Evolutionary conservation across 2,888 invertebrate species (phyloP).

Genomic region (Trilocha varians): DNA sequence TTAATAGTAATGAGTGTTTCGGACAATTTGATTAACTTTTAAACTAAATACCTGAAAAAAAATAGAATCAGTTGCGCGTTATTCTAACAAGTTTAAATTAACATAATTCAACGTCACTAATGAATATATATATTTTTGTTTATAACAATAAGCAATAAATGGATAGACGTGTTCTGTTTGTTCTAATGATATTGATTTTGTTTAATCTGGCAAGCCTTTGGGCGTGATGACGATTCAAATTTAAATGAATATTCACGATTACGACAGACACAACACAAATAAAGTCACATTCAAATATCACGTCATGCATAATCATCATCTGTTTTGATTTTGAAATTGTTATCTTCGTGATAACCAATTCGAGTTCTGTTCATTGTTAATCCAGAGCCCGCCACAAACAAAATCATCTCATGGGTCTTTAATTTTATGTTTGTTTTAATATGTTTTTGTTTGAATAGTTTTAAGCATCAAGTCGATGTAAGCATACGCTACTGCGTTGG

Average conservation of each 20-base stretch:
- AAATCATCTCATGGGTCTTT: slow-evolving; percentile 57
- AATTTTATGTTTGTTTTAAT: slow-evolving; percentile 49
- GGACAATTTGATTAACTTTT: background rate
- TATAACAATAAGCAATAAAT: slow-evolving; percentile 9
- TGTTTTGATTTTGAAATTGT: slow-evolving; percentile 10
- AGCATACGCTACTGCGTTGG: slow-evolving; percentile 34
- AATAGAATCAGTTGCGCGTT: slow-evolving; percentile 29
- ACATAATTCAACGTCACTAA: slow-evolving; percentile 20
- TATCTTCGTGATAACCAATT: background rate
- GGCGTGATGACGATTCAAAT: slow-evolving; percentile 3
- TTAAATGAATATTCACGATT: slow-evolving; percentile 7
- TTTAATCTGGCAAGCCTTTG: slow-evolving; percentile 7
- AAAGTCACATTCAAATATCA: slow-evolving; percentile 43
- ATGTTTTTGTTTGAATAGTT: slow-evolving; percentile 50
- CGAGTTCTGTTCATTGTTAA: slow-evolving; percentile 30
- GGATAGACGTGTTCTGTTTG: slow-evolving; percentile 25
- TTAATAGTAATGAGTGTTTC: slow-evolving; percentile 19
- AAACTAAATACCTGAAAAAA: background rate
- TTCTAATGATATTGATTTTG: slow-evolving; percentile 14
- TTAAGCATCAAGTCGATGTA: slow-evolving; percentile 49
- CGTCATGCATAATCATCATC: slow-evolving; percentile 32
- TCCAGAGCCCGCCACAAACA: slow-evolving; percentile 29
- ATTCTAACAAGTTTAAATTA: slow-evolving; percentile 18
- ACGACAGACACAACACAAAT: slow-evolving; percentile 61
- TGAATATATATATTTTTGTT: slow-evolving; percentile 4